phyloP scores from a whole-genome alignment of 2,797 vertebrate genomes.

The Megalops cyprinoides region DNA sequence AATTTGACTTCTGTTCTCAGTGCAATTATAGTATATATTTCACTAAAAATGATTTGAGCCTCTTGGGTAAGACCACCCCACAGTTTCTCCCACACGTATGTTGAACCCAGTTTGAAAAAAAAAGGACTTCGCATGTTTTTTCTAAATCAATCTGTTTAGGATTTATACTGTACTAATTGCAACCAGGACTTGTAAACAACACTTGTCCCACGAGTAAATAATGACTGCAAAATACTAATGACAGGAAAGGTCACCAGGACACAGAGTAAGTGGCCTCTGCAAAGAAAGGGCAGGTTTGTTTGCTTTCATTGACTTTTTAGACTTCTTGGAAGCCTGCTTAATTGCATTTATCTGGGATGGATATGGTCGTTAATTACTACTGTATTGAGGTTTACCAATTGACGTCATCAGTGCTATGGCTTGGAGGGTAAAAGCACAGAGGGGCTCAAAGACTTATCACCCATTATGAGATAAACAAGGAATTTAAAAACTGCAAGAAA shows the following conservation, averaged over 20 bases:
- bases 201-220: not conserved
- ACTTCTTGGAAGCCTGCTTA: not conserved
- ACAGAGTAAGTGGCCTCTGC: not conserved
- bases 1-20: too few species aligned
- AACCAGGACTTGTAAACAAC: not conserved
- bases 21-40: too few species aligned
- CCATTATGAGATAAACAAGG: too few species aligned
- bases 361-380: not conserved
- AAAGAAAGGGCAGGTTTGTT: not conserved
- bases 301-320: not conserved
- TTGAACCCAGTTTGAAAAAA: too few species aligned
- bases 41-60: too few species aligned
- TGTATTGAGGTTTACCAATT: not conserved
- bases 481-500: too few species aligned
- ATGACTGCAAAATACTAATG: not conserved
- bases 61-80: too few species aligned
- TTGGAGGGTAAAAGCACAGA: too few species aligned
- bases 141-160: too few species aligned
- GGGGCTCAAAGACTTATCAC: too few species aligned
- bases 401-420: not conserved
- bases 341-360: not conserved
- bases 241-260: not conserved
- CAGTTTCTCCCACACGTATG: too few species aligned
- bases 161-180: not conserved
- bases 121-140: too few species aligned